Evolutionary conservation across 2,797 vertebrate genomes (phyloP).

Genomic region (Danio jaintianensis): DNA sequence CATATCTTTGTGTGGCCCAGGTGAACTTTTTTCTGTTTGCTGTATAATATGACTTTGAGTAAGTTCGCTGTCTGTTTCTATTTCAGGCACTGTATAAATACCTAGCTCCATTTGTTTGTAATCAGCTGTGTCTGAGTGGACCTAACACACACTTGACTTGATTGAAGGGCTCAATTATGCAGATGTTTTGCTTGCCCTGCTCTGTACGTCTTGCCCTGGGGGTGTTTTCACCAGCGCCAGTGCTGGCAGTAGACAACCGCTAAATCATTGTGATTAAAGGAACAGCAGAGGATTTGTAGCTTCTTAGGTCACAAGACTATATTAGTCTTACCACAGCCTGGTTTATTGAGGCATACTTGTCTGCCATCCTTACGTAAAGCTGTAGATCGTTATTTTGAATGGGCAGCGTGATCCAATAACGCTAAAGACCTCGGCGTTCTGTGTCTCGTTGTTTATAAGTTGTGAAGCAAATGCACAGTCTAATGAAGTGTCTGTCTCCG

Average conservation of each 20-base stretch:
- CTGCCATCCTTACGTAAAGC: neutral
- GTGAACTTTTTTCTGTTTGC: constrained; percentile 34
- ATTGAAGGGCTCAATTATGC: constrained; percentile 53
- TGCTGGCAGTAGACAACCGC: constrained; percentile 41
- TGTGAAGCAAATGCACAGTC: neutral
- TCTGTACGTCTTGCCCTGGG: constrained; percentile 45
- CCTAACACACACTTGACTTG: constrained; percentile 50
- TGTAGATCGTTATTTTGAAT: constrained; percentile 30
- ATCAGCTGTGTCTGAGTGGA: constrained; percentile 51
- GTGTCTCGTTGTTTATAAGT: constrained; percentile 32
- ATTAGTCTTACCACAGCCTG: constrained; percentile 24
- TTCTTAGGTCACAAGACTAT: constrained; percentile 45
- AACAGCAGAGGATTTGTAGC: constrained; percentile 40
- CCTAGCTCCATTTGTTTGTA: constrained; percentile 47
- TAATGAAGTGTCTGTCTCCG: constrained; percentile 32
- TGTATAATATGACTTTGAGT: constrained; percentile 24
- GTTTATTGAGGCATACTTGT: constrained; percentile 37
- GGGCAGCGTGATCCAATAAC: constrained; percentile 26
- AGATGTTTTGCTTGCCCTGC: constrained; percentile 49
- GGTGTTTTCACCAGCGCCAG: constrained; percentile 42
- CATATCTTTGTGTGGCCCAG: neutral
- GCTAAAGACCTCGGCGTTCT: constrained; percentile 26
- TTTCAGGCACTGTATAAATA: constrained; percentile 30
- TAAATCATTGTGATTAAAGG: constrained; percentile 48
- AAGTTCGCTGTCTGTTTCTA: neutral